phyloP scores from a whole-genome alignment of 2,888 invertebrate genomes.

The Mythimna albipuncta region DNA sequence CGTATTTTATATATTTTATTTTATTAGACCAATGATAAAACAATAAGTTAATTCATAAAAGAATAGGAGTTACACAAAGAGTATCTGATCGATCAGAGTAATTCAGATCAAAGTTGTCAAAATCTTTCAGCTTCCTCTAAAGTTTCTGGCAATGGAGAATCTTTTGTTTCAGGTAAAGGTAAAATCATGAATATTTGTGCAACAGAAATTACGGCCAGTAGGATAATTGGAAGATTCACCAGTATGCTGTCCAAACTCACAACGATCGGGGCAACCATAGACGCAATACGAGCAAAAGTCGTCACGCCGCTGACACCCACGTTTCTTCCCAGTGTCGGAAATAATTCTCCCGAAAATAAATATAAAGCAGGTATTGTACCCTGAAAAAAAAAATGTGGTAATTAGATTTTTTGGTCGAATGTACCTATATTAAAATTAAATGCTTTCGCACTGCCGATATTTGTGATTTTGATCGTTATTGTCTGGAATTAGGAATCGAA shows the following conservation, averaged over 20 bases:
- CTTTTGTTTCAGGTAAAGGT: conserved; percentile 87
- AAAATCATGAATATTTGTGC: conserved; percentile 78
- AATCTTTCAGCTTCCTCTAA: conserved; percentile 82
- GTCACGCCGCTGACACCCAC: conserved; percentile 94
- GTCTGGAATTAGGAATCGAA: not conserved
- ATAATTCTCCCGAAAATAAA: conserved; percentile 94
- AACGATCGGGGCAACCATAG: conserved; percentile 91
- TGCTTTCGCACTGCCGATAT: not conserved
- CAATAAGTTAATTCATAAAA: not conserved
- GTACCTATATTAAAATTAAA: not conserved
- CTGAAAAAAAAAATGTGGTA: conserved; percentile 74
- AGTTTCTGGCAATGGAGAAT: conserved; percentile 87
- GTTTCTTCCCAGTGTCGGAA: conserved; percentile 94
- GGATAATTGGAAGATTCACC: conserved; percentile 76
- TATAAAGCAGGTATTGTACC: conserved; percentile 91
- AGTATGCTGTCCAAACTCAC: conserved; percentile 75
- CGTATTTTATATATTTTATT: not conserved
- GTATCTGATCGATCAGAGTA: not conserved
- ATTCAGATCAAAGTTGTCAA: conserved; percentile 8
- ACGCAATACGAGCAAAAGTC: conserved; percentile 94
- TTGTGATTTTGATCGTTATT: not conserved
- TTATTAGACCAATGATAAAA: not conserved
- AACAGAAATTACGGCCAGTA: conserved; percentile 77
- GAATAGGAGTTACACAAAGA: not conserved
- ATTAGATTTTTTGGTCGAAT: not conserved